A percentile compares a stretch with the other conserved stretches of the same genome.
phyloP scores from a whole-genome alignment of 2,888 invertebrate species.

The Heliothis peltigera region DNA sequence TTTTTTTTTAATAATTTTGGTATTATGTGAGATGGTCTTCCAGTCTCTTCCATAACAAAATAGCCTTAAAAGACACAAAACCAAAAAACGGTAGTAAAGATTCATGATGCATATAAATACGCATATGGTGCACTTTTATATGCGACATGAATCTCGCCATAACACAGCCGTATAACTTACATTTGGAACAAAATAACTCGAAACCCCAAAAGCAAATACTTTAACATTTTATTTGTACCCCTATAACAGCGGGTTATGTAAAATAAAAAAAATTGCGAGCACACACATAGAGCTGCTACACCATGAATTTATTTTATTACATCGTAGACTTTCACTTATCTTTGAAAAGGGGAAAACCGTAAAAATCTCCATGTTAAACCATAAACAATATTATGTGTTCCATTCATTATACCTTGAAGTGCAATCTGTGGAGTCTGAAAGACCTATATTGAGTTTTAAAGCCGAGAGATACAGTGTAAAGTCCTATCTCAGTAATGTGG shows the following conservation, averaged over 20 bases:
- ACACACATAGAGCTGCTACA: conserved; percentile 6
- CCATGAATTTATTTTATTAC: conserved; percentile 48
- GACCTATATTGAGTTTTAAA: conserved; percentile 36
- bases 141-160: no score
- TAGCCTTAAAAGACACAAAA: no score
- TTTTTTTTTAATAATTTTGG: no score
- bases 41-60: no score
- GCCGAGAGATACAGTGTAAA: conserved; percentile 23
- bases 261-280: conserved; percentile 38
- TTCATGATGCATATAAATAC: no score
- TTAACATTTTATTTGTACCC: conserved; percentile 2
- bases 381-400: conserved; percentile 43
- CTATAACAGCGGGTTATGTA: conserved; percentile 28
- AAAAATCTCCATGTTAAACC: conserved; percentile 44
- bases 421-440: conserved; percentile 34
- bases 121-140: no score
- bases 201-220: background rate
- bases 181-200: background rate
- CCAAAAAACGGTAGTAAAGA: no score
- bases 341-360: conserved; percentile 31
- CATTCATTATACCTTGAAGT: conserved; percentile 38
- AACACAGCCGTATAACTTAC: no score
- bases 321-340: conserved; percentile 51
- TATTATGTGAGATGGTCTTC: no score
- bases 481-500: conserved; percentile 35